Evolutionary conservation across 2,888 invertebrate species (phyloP).

Genomic region (Pollenia amentaria): DNA sequence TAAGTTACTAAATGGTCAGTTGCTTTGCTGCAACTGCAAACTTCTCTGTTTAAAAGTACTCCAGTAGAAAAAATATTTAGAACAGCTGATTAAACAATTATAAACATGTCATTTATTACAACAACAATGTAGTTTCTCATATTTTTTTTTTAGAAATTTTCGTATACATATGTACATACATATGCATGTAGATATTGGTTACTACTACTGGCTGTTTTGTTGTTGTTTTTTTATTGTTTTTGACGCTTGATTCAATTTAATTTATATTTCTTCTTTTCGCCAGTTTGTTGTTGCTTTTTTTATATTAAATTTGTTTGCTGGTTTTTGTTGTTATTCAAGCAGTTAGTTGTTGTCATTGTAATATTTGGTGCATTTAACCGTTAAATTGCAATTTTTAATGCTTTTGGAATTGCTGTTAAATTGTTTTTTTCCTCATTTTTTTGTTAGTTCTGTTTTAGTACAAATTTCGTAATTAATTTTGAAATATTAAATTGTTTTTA

Average conservation of each 20-base stretch:
- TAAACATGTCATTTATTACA: constrained; percentile 53
- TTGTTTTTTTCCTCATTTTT: too few relatives aligned
- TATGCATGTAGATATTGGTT: too few relatives aligned
- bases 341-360: constrained; percentile 33
- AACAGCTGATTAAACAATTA: constrained; percentile 74
- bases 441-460: too few relatives aligned
- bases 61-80: constrained; percentile 23
- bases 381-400: constrained; percentile 58
- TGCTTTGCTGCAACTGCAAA: background rate
- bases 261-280: constrained; percentile 1
- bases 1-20: constrained; percentile 24
- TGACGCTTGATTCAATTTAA: background rate
- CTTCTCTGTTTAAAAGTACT: background rate
- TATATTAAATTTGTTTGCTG: background rate
- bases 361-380: constrained; percentile 60
- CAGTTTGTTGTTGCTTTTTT: constrained; percentile 6
- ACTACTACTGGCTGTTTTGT: constrained; percentile 20
- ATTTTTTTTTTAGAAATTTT: constrained; percentile 16
- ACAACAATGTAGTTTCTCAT: constrained; percentile 35
- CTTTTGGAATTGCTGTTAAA: background rate
- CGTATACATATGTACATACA: background rate
- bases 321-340: constrained; percentile 37
- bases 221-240: constrained; percentile 24
- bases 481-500: too few relatives aligned
- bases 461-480: too few relatives aligned